These are phyloP conservation scores for Drosophila niveifrons DNA, from an alignment of 2,888 invertebrate genomes.

Conservation along the genomic window DNA sequence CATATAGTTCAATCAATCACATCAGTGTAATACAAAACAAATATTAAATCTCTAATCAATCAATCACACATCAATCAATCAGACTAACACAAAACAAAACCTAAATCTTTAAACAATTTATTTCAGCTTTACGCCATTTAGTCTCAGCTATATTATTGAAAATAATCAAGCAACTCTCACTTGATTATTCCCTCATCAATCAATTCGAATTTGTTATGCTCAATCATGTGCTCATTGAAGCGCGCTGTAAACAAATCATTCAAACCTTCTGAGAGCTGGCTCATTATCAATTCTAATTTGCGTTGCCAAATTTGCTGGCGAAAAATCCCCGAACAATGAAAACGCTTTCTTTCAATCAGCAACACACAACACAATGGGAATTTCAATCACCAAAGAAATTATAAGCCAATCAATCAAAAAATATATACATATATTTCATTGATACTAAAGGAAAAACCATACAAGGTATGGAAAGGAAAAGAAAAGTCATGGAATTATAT, in stretches of 20 bases:
- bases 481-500: slow-evolving; percentile 12
- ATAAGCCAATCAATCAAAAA: slow-evolving; percentile 46
- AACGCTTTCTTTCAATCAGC: slow-evolving; percentile 23
- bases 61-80: neutral
- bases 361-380: slow-evolving; percentile 2
- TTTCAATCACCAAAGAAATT: slow-evolving; percentile 47
- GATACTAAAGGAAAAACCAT: neutral
- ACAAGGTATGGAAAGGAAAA: neutral
- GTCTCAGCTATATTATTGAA: too few relatives aligned
- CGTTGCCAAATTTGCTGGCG: slow-evolving; percentile 1
- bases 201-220: neutral
- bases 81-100: neutral
- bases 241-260: slow-evolving; percentile 10
- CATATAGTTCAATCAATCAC: neutral
- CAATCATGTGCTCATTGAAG: slow-evolving; percentile 3
- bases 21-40: too few relatives aligned
- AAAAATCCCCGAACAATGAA: slow-evolving; percentile 1
- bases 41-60: too few relatives aligned
- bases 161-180: too few relatives aligned
- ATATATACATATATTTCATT: neutral
- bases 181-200: neutral
- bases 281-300: slow-evolving; percentile 12
- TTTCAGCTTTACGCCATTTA: neutral
- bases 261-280: neutral
- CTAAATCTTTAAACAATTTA: neutral